phyloP scores from a whole-genome alignment of 2,797 vertebrate genomes.

The Galagoides demidoff region DNA sequence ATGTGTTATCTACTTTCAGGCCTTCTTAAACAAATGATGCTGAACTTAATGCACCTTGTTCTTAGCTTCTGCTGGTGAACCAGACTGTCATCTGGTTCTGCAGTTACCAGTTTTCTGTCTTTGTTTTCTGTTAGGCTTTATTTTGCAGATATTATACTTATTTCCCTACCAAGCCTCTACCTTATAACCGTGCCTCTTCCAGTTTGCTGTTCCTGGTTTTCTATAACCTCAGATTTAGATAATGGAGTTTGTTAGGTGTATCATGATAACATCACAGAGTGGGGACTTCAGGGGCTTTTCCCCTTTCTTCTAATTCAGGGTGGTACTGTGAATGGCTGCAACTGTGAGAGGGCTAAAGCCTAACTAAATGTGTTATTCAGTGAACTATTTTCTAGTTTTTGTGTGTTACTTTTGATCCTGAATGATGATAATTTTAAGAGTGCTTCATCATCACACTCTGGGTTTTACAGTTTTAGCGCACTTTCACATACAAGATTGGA shows the following conservation, averaged over 20 bases:
- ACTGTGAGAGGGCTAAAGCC: neutral
- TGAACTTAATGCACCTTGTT: neutral
- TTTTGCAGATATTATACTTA: slow-evolving; percentile 33
- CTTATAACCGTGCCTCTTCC: neutral
- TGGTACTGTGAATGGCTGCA: neutral
- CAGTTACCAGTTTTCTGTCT: neutral
- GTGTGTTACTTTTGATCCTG: neutral
- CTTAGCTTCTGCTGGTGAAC: neutral
- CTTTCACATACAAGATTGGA: neutral
- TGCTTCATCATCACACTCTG: neutral
- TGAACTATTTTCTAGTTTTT: neutral
- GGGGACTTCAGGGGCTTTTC: neutral
- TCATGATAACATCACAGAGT: neutral
- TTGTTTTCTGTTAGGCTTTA: neutral
- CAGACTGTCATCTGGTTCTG: neutral
- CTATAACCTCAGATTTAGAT: slow-evolving; percentile 24
- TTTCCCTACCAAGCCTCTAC: neutral
- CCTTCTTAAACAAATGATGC: slow-evolving; percentile 11
- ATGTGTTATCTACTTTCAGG: neutral
- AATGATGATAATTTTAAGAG: neutral
- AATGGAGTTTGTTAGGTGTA: neutral
- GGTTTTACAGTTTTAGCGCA: neutral
- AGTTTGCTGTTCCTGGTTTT: neutral
- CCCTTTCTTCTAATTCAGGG: slow-evolving; percentile 7
- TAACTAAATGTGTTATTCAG: neutral